These are phyloP conservation scores for Torymus aiolomorphi DNA, from an alignment of 2,888 invertebrate species.

Conservation along the genomic window DNA sequence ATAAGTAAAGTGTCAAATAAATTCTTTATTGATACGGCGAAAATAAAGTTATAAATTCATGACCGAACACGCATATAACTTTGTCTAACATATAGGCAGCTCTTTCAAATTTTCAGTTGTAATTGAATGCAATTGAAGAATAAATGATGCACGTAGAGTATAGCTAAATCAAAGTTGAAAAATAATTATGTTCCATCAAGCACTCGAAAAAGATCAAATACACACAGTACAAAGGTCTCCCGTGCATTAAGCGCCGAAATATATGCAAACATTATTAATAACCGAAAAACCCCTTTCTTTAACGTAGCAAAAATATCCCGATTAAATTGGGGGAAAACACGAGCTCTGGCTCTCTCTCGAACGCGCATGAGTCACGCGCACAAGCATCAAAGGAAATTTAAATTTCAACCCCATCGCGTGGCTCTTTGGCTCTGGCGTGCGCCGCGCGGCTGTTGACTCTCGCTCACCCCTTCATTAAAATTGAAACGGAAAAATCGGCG, in stretches of 20 bases:
- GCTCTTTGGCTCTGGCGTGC: background rate
- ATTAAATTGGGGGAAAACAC: constrained; percentile 12
- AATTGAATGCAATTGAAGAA: too few relatives aligned
- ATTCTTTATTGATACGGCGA: too few relatives aligned
- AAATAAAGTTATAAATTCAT: too few relatives aligned
- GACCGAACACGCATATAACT: background rate
- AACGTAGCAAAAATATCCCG: background rate
- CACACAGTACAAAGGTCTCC: background rate
- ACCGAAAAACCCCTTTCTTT: background rate
- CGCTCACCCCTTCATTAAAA: constrained; percentile 41
- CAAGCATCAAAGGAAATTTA: constrained; percentile 46
- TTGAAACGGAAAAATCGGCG: constrained; percentile 36
- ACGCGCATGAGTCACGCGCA: background rate
- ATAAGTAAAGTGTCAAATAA: background rate
- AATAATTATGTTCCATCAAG: background rate
- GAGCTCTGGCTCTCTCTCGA: background rate
- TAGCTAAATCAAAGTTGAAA: background rate
- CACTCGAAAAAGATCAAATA: background rate
- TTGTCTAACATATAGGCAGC: too few relatives aligned
- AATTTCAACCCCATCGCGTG: constrained; percentile 19
- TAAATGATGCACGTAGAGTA: background rate
- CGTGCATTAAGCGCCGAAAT: background rate
- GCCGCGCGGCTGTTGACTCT: constrained; percentile 31
- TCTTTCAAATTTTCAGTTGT: too few relatives aligned
- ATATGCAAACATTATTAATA: constrained; percentile 26